Evolutionary conservation across 2,113 vertebrate species (phyloP), one percentile per base, ranked within the genome.

Genomic region (Cacatua alba): DNA sequence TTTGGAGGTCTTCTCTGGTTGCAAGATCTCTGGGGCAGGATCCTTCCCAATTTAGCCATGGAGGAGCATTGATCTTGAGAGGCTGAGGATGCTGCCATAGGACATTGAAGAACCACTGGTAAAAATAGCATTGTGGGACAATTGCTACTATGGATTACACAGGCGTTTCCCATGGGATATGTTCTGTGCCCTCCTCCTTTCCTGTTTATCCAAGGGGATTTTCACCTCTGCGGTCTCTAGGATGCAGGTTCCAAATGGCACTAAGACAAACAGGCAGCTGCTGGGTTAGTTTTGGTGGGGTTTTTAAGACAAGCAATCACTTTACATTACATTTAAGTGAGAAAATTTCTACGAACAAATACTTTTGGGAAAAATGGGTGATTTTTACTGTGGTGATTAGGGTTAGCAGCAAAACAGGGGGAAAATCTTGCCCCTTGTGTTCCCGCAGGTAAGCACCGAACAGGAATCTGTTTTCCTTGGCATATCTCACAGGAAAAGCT

Each of bases 171-270:
- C 67, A 35, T 12, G n/a, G 65, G n/a, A 63, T 62, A 11, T 19
- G 24, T 76, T 80, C 82, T 41, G 10, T 82, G 67, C 16, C 35
- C 19, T 79, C 17, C 24, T 79, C 31, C 21, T 59, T 88, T 82
- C 76, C 67, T 88, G 48, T 90, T 90, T 82, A 59, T 85, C 68
- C 35, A 76, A 57, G 57, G 9, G 57, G 43, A 72, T 90, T 96
- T 92, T 95, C 78, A 88, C 78, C 65, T 68, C 75, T 13, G 17
- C 2, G 2, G 52, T 67, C 57, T 51, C 57, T 13, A 46, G 62
- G 57, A 71, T 24, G 33, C 28, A 64, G 63, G 39, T 90, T 49
- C 25, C 79, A 55, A 67, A 19, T 51, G 35, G 20, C 21, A 31
- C 31, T 37, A 25, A 2, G 25, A 49, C 55, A 78, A 75, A 60